Percentiles rank a stretch among this genome's conserved stretches.
phyloP scores from a whole-genome alignment of 2,797 vertebrate species.

The Florisuga fusca region DNA sequence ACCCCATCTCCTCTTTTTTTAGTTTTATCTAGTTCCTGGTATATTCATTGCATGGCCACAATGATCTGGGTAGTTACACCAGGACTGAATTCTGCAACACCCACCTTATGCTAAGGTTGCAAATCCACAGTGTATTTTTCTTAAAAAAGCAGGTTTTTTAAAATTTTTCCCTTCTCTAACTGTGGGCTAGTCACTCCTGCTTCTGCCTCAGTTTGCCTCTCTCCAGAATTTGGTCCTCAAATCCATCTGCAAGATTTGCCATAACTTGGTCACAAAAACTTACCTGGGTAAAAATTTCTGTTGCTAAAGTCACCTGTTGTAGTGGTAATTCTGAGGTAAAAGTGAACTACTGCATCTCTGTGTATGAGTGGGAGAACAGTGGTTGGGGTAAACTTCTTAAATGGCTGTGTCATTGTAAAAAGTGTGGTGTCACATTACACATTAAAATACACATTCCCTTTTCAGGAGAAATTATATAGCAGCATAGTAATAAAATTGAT shows the following conservation, averaged over 20 bases:
- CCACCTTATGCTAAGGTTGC: not conserved
- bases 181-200: not conserved
- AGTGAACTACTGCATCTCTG: not conserved
- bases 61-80: not conserved
- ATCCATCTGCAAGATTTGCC: not conserved
- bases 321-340: not conserved
- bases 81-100: not conserved
- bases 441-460: not conserved
- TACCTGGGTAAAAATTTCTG: not conserved
- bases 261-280: not conserved
- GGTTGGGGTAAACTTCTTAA: not conserved
- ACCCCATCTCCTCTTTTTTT: not conserved
- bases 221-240: not conserved
- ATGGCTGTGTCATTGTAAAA: not conserved
- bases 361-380: not conserved
- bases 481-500: conserved; percentile 5
- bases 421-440: not conserved
- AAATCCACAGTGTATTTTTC: not conserved
- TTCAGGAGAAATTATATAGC: not conserved
- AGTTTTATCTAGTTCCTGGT: not conserved
- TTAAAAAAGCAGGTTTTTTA: not conserved
- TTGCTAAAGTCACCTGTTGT: not conserved
- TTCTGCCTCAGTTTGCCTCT: not conserved
- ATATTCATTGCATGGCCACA: not conserved
- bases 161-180: not conserved